phyloP scores from a whole-genome alignment of 2,888 invertebrate genomes.

The Coremacera marginata region DNA sequence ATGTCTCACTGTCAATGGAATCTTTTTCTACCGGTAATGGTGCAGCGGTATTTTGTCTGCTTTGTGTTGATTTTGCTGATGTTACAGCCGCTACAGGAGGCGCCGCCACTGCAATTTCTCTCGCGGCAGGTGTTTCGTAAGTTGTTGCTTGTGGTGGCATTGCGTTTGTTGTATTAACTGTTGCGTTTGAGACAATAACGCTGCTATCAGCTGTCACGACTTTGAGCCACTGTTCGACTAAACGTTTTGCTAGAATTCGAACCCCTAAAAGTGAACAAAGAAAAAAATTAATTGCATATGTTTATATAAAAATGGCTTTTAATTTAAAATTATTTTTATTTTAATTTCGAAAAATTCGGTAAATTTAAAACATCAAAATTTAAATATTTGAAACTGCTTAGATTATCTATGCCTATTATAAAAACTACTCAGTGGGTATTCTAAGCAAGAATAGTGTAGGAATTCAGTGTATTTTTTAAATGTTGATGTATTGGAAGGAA shows the following conservation, averaged over 20 bases:
- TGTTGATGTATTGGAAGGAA: too few species aligned
- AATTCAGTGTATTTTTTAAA: too few species aligned
- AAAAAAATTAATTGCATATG: neutral
- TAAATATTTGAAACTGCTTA: too few species aligned
- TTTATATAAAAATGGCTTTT: too few species aligned
- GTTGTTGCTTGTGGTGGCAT: constrained; percentile 38
- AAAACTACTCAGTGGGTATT: too few species aligned
- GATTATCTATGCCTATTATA: too few species aligned
- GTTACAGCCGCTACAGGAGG: constrained; percentile 33
- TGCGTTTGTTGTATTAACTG: neutral
- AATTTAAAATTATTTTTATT: too few species aligned
- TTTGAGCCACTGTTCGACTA: constrained; percentile 92
- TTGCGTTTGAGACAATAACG: constrained; percentile 6
- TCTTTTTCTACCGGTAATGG: constrained; percentile 25
- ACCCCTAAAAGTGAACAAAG: constrained; percentile 72
- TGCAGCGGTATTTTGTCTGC: constrained; percentile 3
- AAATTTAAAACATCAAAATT: too few species aligned
- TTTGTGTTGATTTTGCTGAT: constrained; percentile 41
- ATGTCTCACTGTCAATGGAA: neutral
- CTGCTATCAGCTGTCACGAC: constrained; percentile 84
- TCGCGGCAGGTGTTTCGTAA: constrained; percentile 40
- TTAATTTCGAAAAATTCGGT: too few species aligned
- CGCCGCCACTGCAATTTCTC: constrained; percentile 30
- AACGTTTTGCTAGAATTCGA: constrained; percentile 80
- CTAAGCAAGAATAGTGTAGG: too few species aligned